A percentile compares a stretch with the other conserved stretches of the same genome.
These are phyloP conservation scores for Rattus rattus DNA, from an alignment of 2,113 vertebrate genomes.

Conservation along the genomic window DNA sequence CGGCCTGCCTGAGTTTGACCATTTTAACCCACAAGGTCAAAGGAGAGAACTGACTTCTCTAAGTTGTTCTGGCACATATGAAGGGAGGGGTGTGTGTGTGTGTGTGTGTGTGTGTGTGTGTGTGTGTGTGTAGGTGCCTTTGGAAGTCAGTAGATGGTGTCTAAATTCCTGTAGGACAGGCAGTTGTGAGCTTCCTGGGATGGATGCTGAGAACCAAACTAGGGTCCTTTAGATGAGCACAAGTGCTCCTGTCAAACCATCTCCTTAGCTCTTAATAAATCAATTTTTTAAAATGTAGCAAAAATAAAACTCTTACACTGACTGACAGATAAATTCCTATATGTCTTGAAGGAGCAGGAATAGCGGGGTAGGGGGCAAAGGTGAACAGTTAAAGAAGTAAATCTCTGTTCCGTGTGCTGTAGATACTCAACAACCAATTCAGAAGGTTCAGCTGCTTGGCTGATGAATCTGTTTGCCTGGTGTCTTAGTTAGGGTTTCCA, in stretches of 20 bases:
- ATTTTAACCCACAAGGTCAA: neutral
- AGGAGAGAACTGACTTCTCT: neutral
- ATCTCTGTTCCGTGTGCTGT: neutral
- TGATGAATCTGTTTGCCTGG: neutral
- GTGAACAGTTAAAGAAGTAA: neutral
- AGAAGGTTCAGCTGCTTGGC: neutral
- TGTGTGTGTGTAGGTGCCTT: rapidly evolving
- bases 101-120: too few relatives aligned
- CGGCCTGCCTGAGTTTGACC: neutral
- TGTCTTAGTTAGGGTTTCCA: too few relatives aligned
- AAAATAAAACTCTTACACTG: neutral
- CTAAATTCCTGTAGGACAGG: too few relatives aligned
- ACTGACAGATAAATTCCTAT: neutral
- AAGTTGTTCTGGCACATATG: neutral
- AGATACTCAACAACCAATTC: neutral
- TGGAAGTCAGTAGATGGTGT: neutral
- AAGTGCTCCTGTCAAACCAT: neutral
- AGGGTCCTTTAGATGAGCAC: neutral
- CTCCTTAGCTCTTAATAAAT: neutral
- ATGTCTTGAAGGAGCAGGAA: neutral
- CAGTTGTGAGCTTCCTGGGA: neutral
- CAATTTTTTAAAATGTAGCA: neutral
- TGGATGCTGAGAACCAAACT: neutral
- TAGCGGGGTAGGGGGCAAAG: neutral
- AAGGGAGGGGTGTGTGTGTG: neutral